Conservation (phyloP, 1,140 invertebrate species). For the Lepidotrigona ventralis region DNA sequence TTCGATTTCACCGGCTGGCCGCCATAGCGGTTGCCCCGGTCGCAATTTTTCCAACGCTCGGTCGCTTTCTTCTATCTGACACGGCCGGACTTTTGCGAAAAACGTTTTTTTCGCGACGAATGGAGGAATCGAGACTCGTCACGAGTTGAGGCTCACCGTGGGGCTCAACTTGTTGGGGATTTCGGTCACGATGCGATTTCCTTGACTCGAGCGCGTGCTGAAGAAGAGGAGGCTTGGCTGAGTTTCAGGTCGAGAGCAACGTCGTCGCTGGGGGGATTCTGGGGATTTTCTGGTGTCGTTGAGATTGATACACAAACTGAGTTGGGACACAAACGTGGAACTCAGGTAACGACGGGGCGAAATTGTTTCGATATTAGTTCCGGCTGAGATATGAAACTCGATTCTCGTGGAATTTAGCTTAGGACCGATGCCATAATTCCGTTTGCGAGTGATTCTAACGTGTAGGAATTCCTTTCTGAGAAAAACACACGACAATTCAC, state of each 20-base stretch:
- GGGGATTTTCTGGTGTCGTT: neutral
- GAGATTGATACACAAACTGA: neutral
- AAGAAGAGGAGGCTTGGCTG: neutral
- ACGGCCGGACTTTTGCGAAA: too few species aligned
- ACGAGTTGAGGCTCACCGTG: too few species aligned
- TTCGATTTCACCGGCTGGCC: slow-evolving; percentile 35
- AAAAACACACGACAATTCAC: too few species aligned
- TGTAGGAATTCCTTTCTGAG: too few species aligned
- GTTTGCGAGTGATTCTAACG: too few species aligned
- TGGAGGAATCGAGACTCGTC: too few species aligned
- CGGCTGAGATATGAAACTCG: too few species aligned
- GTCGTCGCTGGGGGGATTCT: neutral
- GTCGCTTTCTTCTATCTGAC: slow-evolving; percentile 6
- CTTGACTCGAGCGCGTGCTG: neutral
- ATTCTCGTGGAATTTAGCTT: too few species aligned
- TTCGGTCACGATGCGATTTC: slow-evolving; percentile 29
- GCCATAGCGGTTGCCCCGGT: neutral
- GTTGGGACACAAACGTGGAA: neutral
- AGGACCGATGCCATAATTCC: too few species aligned
- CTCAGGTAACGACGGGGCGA: too few species aligned
- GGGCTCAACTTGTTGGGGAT: neutral
- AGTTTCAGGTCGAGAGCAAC: neutral
- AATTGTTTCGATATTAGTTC: neutral
- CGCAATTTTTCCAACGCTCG: neutral
- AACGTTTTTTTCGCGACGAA: too few species aligned